Percentiles rank a stretch among this genome's conserved stretches.
Evolutionary conservation across 2,888 invertebrate species (phyloP).

Genomic region (Stenoptilia bipunctidactyla): DNA sequence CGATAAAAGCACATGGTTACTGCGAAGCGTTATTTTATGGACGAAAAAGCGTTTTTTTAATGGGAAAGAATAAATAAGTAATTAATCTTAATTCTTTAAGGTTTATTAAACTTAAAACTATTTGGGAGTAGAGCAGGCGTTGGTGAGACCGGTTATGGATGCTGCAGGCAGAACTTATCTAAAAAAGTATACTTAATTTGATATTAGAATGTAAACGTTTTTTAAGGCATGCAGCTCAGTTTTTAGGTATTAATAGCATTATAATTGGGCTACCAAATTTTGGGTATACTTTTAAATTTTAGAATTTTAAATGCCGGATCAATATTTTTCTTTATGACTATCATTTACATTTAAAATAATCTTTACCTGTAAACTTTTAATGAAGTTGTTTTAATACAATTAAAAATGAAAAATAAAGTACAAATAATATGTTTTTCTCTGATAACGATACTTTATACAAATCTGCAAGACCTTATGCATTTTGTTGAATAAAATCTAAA

Average conservation of each 20-base stretch:
- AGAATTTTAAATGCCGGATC: no score
- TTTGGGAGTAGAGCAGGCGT: not conserved
- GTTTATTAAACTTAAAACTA: conserved; percentile 1
- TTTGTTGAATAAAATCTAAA: no score
- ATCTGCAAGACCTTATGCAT: no score
- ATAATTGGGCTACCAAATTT: conserved; percentile 1
- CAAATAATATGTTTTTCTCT: no score
- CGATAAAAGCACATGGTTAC: not conserved
- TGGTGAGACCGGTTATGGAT: not conserved
- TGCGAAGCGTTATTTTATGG: not conserved
- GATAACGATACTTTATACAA: no score
- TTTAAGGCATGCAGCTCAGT: not conserved
- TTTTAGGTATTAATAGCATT: not conserved
- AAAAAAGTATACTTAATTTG: not conserved
- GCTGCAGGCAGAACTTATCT: not conserved
- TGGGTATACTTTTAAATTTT: no score
- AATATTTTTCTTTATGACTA: no score
- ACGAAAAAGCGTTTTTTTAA: not conserved
- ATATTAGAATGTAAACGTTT: not conserved
- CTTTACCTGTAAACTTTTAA: no score
- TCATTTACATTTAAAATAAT: no score
- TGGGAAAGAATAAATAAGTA: not conserved
- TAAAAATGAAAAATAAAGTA: no score
- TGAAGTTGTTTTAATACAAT: no score
- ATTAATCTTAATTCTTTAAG: conserved; percentile 1